Evolutionary conservation across 2,888 invertebrate genomes (phyloP), one percentile per base, ranked within the genome.

Genomic region (Linnaemya tessellans): DNA sequence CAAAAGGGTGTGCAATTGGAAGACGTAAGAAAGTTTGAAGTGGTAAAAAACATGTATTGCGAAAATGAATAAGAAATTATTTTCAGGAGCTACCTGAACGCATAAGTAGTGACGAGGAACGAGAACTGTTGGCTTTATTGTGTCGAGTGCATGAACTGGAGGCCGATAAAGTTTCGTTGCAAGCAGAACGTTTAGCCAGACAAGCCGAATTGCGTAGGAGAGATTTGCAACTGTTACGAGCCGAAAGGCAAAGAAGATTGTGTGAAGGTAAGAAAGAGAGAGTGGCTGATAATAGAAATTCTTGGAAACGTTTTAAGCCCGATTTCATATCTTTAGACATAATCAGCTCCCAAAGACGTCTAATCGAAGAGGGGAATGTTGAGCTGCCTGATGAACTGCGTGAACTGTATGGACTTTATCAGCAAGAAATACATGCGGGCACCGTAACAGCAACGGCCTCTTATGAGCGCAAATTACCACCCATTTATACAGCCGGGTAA

Each of bases 141-240:
- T 97, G 98, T 89, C 95, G 97, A 87, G 98, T 98, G 51, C 98
- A 98, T 91, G 97, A 98, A 92, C 93, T 98, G 78, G 98, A 98
- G 93, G 98, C 98, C 0, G 97, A 98, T 92, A 98, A 98, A 93
- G 60, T 88, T 0, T 98, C 98, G 88, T 93, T 98, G 89, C 97
- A 98, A 92, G 97, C 97, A 3, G 97, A 97, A 90, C 94, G 97
- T 46, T 94, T 98, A 79, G 96, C 97, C 64, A 94, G 97, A 30
- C 96, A 97, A 89, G 97, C 97, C 89, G 98, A 98, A 90, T 94
- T 98, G 80, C 94, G 97, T 56, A 94, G 97, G 81, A 94, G 97
- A 64, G 98, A 98, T 90, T 94, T 97, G 84, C 95, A 97, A 88
- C 94, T 98, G 86, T 94, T 97, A 87, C 94, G 97, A 25, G 96